phyloP scores from a whole-genome alignment of 2,888 invertebrate genomes.

The Drosophila putrida region DNA sequence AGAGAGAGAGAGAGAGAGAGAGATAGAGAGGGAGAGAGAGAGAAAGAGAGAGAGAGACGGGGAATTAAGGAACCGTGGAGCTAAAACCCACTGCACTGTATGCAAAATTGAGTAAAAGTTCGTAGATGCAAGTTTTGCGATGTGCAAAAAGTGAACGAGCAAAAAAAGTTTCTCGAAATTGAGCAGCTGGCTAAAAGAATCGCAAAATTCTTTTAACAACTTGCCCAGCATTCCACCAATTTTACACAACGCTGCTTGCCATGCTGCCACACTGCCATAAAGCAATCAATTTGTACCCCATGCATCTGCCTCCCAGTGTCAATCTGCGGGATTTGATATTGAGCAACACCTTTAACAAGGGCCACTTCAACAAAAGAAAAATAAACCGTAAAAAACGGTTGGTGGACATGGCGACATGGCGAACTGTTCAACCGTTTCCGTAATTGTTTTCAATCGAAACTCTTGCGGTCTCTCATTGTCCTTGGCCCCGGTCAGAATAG shows the following conservation, averaged over 20 bases:
- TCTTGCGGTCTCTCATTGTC: conserved; percentile 43
- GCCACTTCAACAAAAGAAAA: conserved; percentile 24
- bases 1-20: neutral
- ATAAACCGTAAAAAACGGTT: neutral
- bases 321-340: conserved; percentile 49
- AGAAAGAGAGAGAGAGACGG: neutral
- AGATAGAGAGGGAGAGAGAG: neutral
- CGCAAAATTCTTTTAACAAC: conserved; percentile 47
- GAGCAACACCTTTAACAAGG: conserved; percentile 69
- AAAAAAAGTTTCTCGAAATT: conserved; percentile 37
- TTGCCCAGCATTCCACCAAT: conserved; percentile 45
- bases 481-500: conserved; percentile 23
- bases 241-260: conserved; percentile 44
- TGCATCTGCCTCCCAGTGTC: conserved; percentile 21
- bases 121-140: conserved; percentile 36
- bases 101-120: conserved; percentile 49
- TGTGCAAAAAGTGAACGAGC: conserved; percentile 21
- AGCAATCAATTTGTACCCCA: conserved; percentile 68
- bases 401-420: conserved; percentile 10
- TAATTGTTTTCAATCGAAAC: conserved; percentile 72
- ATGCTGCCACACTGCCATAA: conserved; percentile 50
- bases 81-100: conserved; percentile 24
- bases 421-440: conserved; percentile 44
- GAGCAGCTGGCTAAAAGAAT: conserved; percentile 52
- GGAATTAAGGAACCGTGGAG: conserved; percentile 14